Evolutionary conservation across 2,113 vertebrate genomes (phyloP).

Genomic region (Protobothrops mucrosquamatus): DNA sequence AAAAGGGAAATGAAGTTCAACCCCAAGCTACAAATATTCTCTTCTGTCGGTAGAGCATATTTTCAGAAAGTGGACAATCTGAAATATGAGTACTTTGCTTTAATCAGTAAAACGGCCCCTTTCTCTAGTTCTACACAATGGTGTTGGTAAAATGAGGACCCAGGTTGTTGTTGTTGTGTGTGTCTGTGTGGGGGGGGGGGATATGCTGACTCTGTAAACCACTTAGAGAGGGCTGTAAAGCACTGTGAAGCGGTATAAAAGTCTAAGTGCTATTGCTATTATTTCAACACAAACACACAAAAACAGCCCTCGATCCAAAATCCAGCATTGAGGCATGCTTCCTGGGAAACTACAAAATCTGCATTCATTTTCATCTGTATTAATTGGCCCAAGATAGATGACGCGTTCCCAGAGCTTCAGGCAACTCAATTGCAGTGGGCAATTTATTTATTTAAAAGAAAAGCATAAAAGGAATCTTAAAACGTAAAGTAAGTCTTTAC

Average conservation of each 20-base stretch:
- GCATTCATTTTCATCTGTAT: slow-evolving; percentile 18
- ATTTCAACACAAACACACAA: background rate
- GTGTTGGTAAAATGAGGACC: too few species aligned
- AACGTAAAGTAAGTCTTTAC: background rate
- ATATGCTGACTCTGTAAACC: too few species aligned
- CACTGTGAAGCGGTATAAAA: too few species aligned
- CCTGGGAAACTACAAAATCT: background rate
- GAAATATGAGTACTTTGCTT: background rate
- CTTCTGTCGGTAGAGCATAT: background rate
- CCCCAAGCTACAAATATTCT: too few species aligned
- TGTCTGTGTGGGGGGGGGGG: too few species aligned
- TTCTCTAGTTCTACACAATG: too few species aligned
- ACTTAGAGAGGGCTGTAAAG: too few species aligned
- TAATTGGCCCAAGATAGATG: slow-evolving; percentile 18
- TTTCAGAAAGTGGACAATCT: background rate
- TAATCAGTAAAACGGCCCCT: too few species aligned
- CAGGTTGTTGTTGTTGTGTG: too few species aligned
- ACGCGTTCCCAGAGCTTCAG: background rate
- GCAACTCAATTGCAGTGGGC: slow-evolving; percentile 4
- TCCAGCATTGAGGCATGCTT: background rate
- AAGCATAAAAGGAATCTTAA: slow-evolving; percentile 27
- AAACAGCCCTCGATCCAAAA: background rate
- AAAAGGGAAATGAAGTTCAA: background rate
- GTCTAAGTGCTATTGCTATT: too few species aligned
- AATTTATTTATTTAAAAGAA: slow-evolving; percentile 11